Evolutionary conservation across 2,113 vertebrate genomes (phyloP), one percentile per base, ranked within the genome.

Genomic region (Halcyon senegalensis): DNA sequence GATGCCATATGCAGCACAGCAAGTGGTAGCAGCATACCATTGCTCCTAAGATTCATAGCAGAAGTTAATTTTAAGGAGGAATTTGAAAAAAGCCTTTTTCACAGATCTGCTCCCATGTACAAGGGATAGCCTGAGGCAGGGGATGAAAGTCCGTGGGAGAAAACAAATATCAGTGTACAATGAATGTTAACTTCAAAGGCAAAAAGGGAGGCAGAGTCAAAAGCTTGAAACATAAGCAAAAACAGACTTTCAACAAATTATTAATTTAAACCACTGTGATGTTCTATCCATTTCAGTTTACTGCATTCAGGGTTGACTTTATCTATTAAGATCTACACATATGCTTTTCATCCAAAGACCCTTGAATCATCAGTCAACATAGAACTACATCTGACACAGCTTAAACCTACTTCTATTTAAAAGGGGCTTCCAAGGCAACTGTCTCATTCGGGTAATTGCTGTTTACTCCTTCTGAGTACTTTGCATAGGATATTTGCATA

Each of bases 201-300:
- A 86, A 92, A 93, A 60, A 80, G 43, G 21, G 15, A 83, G 76
- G 27, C 6, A 51, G 48, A 92, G 66, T 62, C 50, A 92, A 86
- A 94, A 90, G 72, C 55, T 48, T 93, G 89, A 94, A 95, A 91
- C 13, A 30, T 90, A 93, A 93, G 59, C 90, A 95, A 86, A 96
- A 92, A 64, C 53, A 94, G 85, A 86, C 48, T 92, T 93, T 81
- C 60, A 84, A 56, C 48, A 84, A 80, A 74, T 86, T 56, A 78
- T 78, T 90, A 48, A 75, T 78, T 88, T 60, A 95, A 89, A 81
- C 30, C 27, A 84, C 46, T 51, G 24, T 51, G 74, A 78, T 78
- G 30, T 93, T 84, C 43, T 82, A 63, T 70, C 66, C 41, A 33
- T 50, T 84, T 56, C 51, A 86, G 64, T 90, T 88, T 84, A 59